Evolutionary conservation across 2,113 vertebrate genomes (phyloP).

Genomic region (Rutilus rutilus): DNA sequence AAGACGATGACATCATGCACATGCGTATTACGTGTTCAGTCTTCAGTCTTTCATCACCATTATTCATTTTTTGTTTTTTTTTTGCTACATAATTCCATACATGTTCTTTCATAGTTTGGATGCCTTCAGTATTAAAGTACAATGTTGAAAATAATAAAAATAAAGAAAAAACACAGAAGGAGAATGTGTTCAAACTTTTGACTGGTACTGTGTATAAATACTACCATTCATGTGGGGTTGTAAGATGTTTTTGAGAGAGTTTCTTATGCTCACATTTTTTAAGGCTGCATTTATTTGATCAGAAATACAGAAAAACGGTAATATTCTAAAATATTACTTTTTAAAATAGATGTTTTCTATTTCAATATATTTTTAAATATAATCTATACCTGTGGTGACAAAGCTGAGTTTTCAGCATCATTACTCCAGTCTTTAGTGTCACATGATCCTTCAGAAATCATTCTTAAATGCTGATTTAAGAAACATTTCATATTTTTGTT

Average conservation of each 20-base stretch:
- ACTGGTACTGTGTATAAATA: too few species aligned
- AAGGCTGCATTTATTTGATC: not conserved
- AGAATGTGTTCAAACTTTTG: too few species aligned
- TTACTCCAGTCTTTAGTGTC: too few species aligned
- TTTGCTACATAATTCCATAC: too few species aligned
- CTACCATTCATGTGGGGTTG: not conserved
- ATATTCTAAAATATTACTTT: not conserved
- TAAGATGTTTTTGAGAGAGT: not conserved
- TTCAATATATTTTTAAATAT: not conserved
- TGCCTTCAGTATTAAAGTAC: too few species aligned
- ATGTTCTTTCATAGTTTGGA: too few species aligned
- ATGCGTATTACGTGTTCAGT: too few species aligned
- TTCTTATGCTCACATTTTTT: not conserved
- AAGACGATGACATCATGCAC: too few species aligned
- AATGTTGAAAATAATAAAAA: too few species aligned
- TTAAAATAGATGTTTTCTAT: not conserved
- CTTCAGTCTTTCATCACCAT: too few species aligned
- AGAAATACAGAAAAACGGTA: not conserved
- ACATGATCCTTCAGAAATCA: not conserved
- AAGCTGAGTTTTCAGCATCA: not conserved
- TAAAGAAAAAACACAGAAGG: too few species aligned
- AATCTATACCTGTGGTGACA: not conserved
- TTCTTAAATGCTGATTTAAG: not conserved
- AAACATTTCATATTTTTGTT: not conserved
- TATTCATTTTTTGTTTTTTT: too few species aligned